Evolutionary conservation across 2,888 invertebrate genomes (phyloP).

Genomic region (Digitonthophagus gazella): DNA sequence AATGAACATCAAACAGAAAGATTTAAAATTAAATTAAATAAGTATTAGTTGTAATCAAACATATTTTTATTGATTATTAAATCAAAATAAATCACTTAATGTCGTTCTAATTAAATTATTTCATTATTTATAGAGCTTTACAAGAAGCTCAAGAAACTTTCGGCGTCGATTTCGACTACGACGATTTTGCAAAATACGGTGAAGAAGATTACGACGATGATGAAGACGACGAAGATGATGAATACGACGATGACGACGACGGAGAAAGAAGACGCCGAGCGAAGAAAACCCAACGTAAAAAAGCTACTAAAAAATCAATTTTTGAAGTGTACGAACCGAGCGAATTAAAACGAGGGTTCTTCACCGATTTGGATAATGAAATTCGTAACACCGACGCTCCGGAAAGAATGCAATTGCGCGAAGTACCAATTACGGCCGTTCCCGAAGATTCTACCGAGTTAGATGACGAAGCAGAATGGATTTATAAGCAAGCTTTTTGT

Average conservation of each 20-base stretch:
- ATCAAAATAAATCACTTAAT: constrained; percentile 5
- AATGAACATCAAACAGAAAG: too few relatives aligned
- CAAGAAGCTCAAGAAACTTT: constrained; percentile 99
- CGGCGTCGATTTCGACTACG: constrained; percentile 97
- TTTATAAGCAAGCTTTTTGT: constrained; percentile 90
- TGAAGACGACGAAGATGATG: constrained; percentile 78
- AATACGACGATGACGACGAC: constrained; percentile 73
- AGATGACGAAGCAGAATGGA: constrained; percentile 96
- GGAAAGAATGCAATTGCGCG: constrained; percentile 88
- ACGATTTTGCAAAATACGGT: constrained; percentile 84
- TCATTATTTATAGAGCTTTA: constrained; percentile 61
- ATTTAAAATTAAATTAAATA: too few relatives aligned
- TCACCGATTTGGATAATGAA: constrained; percentile 91
- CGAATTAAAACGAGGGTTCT: constrained; percentile 93
- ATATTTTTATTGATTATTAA: not conserved
- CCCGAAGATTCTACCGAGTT: constrained; percentile 83
- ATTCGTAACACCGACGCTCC: constrained; percentile 86
- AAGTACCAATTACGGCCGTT: constrained; percentile 80
- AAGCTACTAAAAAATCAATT: constrained; percentile 79
- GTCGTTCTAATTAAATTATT: constrained; percentile 11
- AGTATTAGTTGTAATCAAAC: not conserved
- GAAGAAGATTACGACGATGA: constrained; percentile 85
- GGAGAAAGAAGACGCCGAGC: constrained; percentile 58
- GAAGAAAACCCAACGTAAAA: constrained; percentile 74
- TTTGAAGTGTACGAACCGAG: constrained; percentile 97